phyloP scores from a whole-genome alignment of 2,888 invertebrate species.

The Exephanes ischioxanthus region DNA sequence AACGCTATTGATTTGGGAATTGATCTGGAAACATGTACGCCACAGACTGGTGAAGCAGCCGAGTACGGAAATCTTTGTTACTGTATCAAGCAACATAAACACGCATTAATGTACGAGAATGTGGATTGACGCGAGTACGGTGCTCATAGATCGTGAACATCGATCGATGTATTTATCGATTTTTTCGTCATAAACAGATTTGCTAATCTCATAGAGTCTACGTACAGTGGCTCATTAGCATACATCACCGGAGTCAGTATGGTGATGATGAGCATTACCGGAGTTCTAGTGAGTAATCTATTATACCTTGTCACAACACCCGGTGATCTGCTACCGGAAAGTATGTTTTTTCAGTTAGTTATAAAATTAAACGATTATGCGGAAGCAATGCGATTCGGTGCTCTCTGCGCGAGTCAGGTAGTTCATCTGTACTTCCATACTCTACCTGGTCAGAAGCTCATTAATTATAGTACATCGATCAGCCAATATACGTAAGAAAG shows the following conservation, averaged over 20 bases:
- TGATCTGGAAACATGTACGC: neutral
- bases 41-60: neutral
- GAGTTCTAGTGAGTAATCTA: slow-evolving; percentile 49
- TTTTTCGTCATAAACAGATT: slow-evolving; percentile 35
- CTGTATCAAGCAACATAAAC: slow-evolving; percentile 41
- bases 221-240: slow-evolving; percentile 32
- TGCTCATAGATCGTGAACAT: neutral
- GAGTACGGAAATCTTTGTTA: slow-evolving; percentile 22
- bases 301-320: neutral
- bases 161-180: neutral
- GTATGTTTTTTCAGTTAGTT: slow-evolving; percentile 43
- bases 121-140: neutral
- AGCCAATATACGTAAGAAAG: slow-evolving; percentile 6
- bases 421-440: slow-evolving; percentile 46
- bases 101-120: slow-evolving; percentile 38
- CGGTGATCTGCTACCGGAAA: neutral
- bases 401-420: slow-evolving; percentile 15
- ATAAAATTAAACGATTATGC: slow-evolving; percentile 35
- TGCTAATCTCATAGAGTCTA: slow-evolving; percentile 55
- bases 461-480: slow-evolving; percentile 20
- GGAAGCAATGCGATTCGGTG: slow-evolving; percentile 44
- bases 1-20: neutral
- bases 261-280: slow-evolving; percentile 59
- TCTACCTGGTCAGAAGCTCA: slow-evolving; percentile 30
- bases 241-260: slow-evolving; percentile 30